Percentiles rank a stretch among this genome's conserved stretches.
phyloP scores from a whole-genome alignment of 2,797 vertebrate species.

The Lagorchestes hirsutus region DNA sequence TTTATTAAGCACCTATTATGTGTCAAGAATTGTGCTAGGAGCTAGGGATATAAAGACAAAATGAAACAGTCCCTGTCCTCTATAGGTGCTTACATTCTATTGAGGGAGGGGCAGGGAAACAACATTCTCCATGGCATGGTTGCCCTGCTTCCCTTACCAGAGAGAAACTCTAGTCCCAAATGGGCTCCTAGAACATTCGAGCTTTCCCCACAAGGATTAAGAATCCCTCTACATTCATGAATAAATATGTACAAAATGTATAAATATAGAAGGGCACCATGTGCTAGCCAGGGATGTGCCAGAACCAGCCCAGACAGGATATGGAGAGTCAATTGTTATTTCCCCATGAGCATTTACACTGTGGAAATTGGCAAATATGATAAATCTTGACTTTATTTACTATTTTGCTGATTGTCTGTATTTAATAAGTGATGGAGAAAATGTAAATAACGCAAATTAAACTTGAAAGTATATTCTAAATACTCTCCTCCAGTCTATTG shows the following conservation, averaged over 20 bases:
- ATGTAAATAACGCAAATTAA: neutral
- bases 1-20: neutral
- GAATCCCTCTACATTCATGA: neutral
- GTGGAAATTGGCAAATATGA: neutral
- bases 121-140: neutral
- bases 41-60: neutral
- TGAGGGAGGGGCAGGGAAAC: rapidly evolving
- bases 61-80: neutral
- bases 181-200: neutral
- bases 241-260: neutral
- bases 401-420: neutral
- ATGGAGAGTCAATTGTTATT: neutral
- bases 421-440: neutral
- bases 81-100: neutral
- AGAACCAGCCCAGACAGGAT: neutral
- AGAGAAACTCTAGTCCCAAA: neutral
- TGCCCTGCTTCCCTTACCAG: neutral
- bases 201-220: neutral
- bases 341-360: neutral
- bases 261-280: neutral
- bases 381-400: neutral
- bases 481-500: neutral
- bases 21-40: neutral
- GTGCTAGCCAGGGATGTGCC: neutral
- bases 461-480: neutral